Evolutionary conservation across 1,140 invertebrate genomes (phyloP).

Genomic region (Fopius arisanus): DNA sequence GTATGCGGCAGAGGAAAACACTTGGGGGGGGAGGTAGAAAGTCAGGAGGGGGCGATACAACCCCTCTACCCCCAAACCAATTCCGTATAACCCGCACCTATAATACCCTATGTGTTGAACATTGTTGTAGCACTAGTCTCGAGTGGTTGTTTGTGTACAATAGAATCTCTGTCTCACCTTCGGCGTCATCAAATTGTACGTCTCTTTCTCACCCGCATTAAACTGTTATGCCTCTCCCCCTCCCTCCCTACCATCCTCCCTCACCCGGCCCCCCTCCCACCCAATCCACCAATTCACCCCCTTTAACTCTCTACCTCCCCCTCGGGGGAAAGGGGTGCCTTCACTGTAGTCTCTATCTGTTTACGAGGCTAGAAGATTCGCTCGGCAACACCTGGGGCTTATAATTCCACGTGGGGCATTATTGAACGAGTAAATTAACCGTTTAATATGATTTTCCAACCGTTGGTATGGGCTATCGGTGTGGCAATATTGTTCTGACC

Average conservation of each 20-base stretch:
- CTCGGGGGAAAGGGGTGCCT: background rate
- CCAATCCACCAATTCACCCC: too few relatives aligned
- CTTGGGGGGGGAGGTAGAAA: background rate
- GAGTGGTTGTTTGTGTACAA: background rate
- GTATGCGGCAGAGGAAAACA: background rate
- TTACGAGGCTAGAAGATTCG: slow-evolving; percentile 54
- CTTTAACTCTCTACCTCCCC: too few relatives aligned
- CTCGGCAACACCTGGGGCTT: slow-evolving; percentile 52
- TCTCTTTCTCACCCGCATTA: background rate
- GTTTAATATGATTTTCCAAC: slow-evolving; percentile 31
- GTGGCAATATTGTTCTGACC: too few relatives aligned
- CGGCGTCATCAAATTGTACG: background rate
- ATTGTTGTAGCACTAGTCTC: background rate
- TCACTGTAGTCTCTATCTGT: slow-evolving; percentile 32
- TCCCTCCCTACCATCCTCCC: too few relatives aligned
- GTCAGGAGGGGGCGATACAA: too few relatives aligned
- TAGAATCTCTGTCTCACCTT: background rate
- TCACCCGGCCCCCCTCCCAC: too few relatives aligned
- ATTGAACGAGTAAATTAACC: slow-evolving; percentile 54
- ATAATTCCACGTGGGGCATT: slow-evolving; percentile 46
- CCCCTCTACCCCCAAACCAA: background rate
- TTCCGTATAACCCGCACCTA: background rate
- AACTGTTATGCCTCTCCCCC: background rate
- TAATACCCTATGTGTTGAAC: background rate
- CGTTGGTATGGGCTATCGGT: background rate